Base-by-base conservation (phyloP, 2,888 invertebrate species). In the Entomobrya proxima region DNA sequence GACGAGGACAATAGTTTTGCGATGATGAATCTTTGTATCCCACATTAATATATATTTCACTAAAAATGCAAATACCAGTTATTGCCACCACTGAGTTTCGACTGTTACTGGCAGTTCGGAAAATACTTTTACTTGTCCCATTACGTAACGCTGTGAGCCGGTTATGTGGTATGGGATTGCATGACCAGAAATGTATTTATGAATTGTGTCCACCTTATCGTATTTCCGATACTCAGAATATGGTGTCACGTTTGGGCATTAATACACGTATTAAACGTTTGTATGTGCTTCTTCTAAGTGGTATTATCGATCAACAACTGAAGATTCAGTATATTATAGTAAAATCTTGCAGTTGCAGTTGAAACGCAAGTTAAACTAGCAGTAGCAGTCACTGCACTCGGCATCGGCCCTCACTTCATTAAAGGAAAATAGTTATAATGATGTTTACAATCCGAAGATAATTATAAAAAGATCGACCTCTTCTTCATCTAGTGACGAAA, bases 41-140 rank as follows among this genome's bases (percentile, higher is more conserved):
- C 61, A n/a, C 61, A 61, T 61, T 61, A 32, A 32, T 32, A 61
- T 61, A 30, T n/a, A 61, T 61, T 61, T 61, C 32, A 32, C 32
- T 61, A 32, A 61, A 32, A 32, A n/a, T n/a, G 13, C 30, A 61
- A 61, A 61, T 61, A 64, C 64, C 35, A 37, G 64, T 64, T 61
- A 61, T 61, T 64, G 64, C 35, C 64, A 64, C 37, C 35, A 64
- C 21, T 64, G 64, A 37, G 64, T 37, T 64, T 64, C 37, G 37
- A 27, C 64, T 64, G 64, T 64, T 64, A 64, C 64, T 64, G 64
- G 64, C 13, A 35, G 64, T 64, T 64, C 37, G 21, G 35, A 64
- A 64, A 64, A 64, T 64, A 64, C n/a, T n/a, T 35, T 21, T 37
- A 37, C 37, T 15, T 15, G 32, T n/a, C 18, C 30, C 32, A 32